Evolutionary conservation across 2,888 invertebrate species (phyloP), one percentile per base, ranked within the genome.

Genomic region (Dendrolimus houi): DNA sequence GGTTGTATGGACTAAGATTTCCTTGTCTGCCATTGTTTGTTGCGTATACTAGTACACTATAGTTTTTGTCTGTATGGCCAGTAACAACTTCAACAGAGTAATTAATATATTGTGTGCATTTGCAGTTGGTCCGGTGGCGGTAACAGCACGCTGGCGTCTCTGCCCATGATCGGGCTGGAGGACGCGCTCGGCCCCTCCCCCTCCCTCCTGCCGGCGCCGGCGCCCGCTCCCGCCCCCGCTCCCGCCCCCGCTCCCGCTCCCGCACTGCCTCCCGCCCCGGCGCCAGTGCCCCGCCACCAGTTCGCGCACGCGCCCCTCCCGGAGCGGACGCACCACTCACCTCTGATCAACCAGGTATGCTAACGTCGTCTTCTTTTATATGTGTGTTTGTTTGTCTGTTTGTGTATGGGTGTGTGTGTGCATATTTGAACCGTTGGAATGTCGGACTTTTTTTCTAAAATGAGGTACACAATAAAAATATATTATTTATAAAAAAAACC

Each of bases 101-200:
- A 29, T 29, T 2, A 17, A 29, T 29, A 6, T 29, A 3, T 29
- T 3, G 29, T 47, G 47, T 7, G 47, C 47, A 29, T 29, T 66
- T 55, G 0, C 73, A 94, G 94, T 62, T 94, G 94, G 91, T 92
- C 93, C 65, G 93, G 92, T 64, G 92, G 93, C 66, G 92, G 93
- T 55, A 94, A 93, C 79, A 94, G 94, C 65, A 93, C 94, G 9
- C 87, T 94, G 64, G 95, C 95, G 65, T 95, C 94, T 68, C 88
- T 94, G 63, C 95, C 96, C 8, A 93, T 95, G 93, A 95, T 95
- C 64, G 94, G 94, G 54, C 83, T 94, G 60, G 94, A 94, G 74
- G 94, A 94, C 68, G 71, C 86, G 61, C 62, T 77, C 9, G 75
- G 77, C 3, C 70, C 72, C 47, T 64, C 68, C 56, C 58, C 70